A percentile compares a stretch with the other conserved stretches of the same genome.
phyloP scores from a whole-genome alignment of 2,113 vertebrate species.

The Heterotilapia buettikoferi region DNA sequence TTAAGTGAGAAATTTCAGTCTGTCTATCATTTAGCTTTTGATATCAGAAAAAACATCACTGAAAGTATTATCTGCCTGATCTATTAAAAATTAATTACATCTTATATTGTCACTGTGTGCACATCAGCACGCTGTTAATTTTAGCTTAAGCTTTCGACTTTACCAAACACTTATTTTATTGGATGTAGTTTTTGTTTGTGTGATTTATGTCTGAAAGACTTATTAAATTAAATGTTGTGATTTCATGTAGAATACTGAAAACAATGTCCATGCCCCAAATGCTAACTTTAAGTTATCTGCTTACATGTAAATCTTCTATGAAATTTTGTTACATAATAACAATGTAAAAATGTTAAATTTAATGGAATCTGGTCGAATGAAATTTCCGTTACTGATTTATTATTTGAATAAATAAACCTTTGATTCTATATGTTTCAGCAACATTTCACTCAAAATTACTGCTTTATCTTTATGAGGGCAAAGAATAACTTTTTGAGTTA shows the following conservation, averaged over 20 bases:
- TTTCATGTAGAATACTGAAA: not conserved
- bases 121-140: not conserved
- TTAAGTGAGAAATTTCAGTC: not conserved
- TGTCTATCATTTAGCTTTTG: not conserved
- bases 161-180: not conserved
- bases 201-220: not conserved
- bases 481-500: not conserved
- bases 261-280: not conserved
- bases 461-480: not conserved
- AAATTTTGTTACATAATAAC: not conserved
- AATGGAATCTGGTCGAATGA: not conserved
- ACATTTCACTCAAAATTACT: not conserved
- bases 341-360: not conserved
- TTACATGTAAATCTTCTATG: not conserved
- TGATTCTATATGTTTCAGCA: not conserved
- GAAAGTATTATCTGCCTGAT: not conserved
- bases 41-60: not conserved
- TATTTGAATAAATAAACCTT: not conserved
- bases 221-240: not conserved
- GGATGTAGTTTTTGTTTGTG: not conserved
- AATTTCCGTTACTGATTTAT: not conserved
- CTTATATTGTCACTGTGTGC: not conserved
- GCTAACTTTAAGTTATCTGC: not conserved
- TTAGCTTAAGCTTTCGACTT: not conserved
- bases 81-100: not conserved